These are phyloP conservation scores for Anthrax anthrax DNA, from an alignment of 2,888 invertebrate genomes.

Conservation along the genomic window DNA sequence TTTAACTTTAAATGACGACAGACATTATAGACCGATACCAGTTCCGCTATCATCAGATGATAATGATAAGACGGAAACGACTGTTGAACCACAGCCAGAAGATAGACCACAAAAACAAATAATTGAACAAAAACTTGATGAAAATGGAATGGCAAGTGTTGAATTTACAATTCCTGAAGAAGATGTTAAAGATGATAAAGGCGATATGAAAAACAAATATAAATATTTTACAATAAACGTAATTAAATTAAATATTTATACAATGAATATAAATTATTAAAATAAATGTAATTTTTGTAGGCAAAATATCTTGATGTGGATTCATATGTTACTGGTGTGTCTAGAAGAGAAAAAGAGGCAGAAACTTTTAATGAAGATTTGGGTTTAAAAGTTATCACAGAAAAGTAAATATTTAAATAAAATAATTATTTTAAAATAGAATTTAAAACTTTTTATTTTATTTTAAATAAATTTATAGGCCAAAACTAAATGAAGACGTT, in stretches of 20 bases:
- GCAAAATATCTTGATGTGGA: slow-evolving; percentile 58
- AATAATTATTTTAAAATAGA: too few species aligned
- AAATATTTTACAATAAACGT: too few species aligned
- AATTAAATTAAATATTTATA: too few species aligned
- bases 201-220: too few species aligned
- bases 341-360: slow-evolving; percentile 48
- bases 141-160: slow-evolving; percentile 48
- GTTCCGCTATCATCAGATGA: background rate
- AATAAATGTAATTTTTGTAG: slow-evolving; percentile 29
- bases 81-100: background rate
- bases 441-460: too few species aligned
- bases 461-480: too few species aligned
- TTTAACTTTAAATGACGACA: background rate
- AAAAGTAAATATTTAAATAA: slow-evolving; percentile 36
- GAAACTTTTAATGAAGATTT: background rate
- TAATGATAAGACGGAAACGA: background rate
- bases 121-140: slow-evolving; percentile 35
- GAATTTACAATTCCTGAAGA: slow-evolving; percentile 45
- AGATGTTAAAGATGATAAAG: too few species aligned
- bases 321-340: slow-evolving; percentile 26
- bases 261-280: too few species aligned
- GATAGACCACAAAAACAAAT: slow-evolving; percentile 29
- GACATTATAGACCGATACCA: background rate
- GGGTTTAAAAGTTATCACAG: slow-evolving; percentile 35
- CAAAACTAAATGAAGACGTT: slow-evolving; percentile 51